A percentile compares a stretch with the other conserved stretches of the same genome.
Conservation (phyloP, 1,140 invertebrate genomes). For the Dufourea novaeangliae region DNA sequence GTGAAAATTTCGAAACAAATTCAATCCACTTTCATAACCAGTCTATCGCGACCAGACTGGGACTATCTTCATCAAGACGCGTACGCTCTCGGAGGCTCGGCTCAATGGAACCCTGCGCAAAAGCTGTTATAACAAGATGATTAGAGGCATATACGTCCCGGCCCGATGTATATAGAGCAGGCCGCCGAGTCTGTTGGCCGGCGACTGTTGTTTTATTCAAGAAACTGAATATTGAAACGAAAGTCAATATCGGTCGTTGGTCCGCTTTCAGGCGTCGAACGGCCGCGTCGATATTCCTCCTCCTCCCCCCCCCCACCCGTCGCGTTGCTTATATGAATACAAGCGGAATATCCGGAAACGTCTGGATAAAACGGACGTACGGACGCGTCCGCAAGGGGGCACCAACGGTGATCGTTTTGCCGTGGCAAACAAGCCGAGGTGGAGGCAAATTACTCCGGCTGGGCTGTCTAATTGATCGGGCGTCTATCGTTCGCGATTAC, state of each 20-base stretch:
- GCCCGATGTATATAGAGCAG: constrained; percentile 9
- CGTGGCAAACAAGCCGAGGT: constrained; percentile 29
- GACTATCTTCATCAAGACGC: constrained; percentile 3
- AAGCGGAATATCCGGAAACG: constrained; percentile 31
- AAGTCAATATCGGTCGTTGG: constrained; percentile 62
- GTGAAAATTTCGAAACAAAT: not conserved
- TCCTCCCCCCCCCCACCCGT: too few relatives aligned
- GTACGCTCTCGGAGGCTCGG: not conserved
- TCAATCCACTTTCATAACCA: constrained; percentile 1
- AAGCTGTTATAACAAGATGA: constrained; percentile 41
- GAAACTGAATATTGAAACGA: constrained; percentile 67
- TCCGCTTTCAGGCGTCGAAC: constrained; percentile 47
- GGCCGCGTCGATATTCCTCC: constrained; percentile 52
- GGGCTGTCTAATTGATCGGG: constrained; percentile 56
- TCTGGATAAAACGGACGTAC: constrained; percentile 37
- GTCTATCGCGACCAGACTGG: not conserved
- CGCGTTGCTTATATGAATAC: constrained; percentile 46
- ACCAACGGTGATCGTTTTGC: constrained; percentile 3
- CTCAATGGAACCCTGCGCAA: not conserved
- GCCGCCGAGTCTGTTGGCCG: constrained; percentile 34
- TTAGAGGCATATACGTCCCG: constrained; percentile 17
- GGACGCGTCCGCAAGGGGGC: constrained; percentile 11
- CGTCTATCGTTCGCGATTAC: constrained; percentile 56
- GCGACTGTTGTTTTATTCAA: constrained; percentile 67
- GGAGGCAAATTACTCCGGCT: constrained; percentile 52